Base-by-base conservation (phyloP, 2,113 vertebrate genomes). In the Psephotus haematonotus region DNA sequence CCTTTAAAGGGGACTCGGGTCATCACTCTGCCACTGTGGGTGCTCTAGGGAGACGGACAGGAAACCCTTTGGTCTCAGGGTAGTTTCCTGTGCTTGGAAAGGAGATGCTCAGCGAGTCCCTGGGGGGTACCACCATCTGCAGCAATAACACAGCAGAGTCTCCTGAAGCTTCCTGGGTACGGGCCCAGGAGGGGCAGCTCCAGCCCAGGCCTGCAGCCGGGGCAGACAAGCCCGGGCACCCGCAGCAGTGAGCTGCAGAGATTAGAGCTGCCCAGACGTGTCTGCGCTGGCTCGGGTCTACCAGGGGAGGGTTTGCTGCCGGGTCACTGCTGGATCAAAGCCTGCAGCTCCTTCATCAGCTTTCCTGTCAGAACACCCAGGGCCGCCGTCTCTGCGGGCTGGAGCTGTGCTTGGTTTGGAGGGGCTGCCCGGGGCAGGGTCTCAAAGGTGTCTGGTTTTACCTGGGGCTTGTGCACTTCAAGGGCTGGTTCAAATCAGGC, bases 11-110 rank as follows among this genome's bases (percentile, higher is more conserved):
- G 27, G 27, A 14, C 65, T 52, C 24, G 9, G 11, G 3, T 52
- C 68, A 72, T 11, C 23, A 7, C 31, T 29, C 70, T 37, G 41
- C 15, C 75, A 22, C 25, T 0, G 0, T 0, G 2, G 31, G 43
- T 60, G 13, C 52, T 60, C 20, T 20, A 17, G 31, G 17, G 49
- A 55, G 41, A 53, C 1, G 4, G 37, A 18, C 29, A 52, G 50
- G 47, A 88, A 18, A 62, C 18, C 8, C 25, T 62, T 52, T 72
- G 67, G 19, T 10, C 43, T 37, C 23, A 14, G 27, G 18, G 15
- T 24, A 6, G 19, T 31, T 74, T 47, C 9, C 35, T 71, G 25
- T n/a, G 9, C 31, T 33, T 52, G 76, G 59, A 57, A 72, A 74
- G 68, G 33, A 76, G 33, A 46, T 7, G 19, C 47, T 77, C 57